Evolutionary conservation across 2,797 vertebrate species (phyloP).

Genomic region (Champsocephalus esox): DNA sequence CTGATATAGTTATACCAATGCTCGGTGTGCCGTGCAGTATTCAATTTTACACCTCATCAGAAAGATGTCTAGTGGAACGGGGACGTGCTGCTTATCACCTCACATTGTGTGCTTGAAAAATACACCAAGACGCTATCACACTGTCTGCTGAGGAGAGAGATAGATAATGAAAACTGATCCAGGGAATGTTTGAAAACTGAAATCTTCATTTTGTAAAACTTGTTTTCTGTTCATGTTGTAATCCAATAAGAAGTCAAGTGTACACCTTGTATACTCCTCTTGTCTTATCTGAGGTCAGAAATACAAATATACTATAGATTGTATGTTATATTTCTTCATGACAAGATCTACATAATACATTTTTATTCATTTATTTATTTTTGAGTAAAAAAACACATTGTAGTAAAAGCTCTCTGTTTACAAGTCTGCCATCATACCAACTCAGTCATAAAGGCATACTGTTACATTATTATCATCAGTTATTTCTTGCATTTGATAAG

Average conservation of each 20-base stretch:
- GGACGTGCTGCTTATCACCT: conserved; percentile 47
- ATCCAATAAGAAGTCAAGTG: not conserved
- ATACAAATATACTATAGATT: not conserved
- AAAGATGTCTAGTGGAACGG: conserved; percentile 58
- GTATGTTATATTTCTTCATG: not conserved
- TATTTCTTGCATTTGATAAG: not conserved
- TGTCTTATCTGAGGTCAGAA: not conserved
- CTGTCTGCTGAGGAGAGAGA: conserved; percentile 23
- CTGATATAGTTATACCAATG: conserved; percentile 42
- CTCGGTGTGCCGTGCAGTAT: conserved; percentile 17
- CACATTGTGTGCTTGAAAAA: conserved; percentile 34
- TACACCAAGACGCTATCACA: conserved; percentile 15
- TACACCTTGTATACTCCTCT: not conserved
- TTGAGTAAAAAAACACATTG: not conserved
- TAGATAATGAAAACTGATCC: conserved; percentile 39
- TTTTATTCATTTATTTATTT: not conserved
- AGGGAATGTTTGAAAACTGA: conserved; percentile 32
- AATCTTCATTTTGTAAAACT: conserved; percentile 19
- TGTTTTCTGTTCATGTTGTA: conserved; percentile 1
- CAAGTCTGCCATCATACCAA: not conserved
- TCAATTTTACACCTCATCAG: conserved; percentile 67
- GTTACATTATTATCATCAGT: not conserved
- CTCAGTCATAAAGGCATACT: not conserved
- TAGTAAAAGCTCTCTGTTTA: not conserved
- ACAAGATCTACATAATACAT: not conserved